Percentiles rank a stretch among this genome's conserved stretches.
Conservation (phyloP, 2,888 invertebrate genomes). For the Drosophila falleni region DNA sequence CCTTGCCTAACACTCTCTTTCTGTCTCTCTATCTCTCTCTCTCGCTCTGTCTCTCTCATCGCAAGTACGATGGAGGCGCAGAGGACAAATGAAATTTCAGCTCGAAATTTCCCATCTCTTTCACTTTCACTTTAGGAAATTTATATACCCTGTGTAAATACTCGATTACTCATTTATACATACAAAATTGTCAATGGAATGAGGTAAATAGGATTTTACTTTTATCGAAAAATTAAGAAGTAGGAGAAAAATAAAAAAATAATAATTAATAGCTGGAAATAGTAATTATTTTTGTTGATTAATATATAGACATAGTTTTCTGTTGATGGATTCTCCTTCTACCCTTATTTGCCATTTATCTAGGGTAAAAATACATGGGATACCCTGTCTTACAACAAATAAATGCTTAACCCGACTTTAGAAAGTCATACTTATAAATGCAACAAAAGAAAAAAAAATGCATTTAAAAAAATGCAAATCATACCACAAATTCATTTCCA, state of each 20-base stretch:
- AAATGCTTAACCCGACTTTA: background rate
- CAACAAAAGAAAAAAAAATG: background rate
- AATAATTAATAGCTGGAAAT: no score
- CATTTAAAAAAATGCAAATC: conserved; percentile 14
- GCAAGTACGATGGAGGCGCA: conserved; percentile 31
- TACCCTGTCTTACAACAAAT: no score
- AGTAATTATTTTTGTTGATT: no score
- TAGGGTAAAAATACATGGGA: no score
- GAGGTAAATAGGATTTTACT: no score
- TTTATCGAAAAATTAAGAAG: no score
- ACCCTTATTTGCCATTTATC: no score
- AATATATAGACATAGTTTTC: no score
- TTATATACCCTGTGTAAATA: conserved; percentile 19
- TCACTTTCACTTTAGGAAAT: conserved; percentile 67
- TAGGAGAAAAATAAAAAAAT: no score
- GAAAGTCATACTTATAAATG: no score
- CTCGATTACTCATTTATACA: conserved; percentile 8
- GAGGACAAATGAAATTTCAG: conserved; percentile 77
- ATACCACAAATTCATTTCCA: background rate
- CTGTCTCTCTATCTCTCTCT: conserved; percentile 4
- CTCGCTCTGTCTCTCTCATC: background rate
- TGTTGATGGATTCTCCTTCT: no score
- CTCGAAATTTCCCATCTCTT: conserved; percentile 55
- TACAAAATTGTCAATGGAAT: background rate
- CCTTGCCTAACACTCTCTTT: background rate